These are phyloP conservation scores for Harpalus rubripes DNA, from an alignment of 2,888 invertebrate species.

Conservation along the genomic window DNA sequence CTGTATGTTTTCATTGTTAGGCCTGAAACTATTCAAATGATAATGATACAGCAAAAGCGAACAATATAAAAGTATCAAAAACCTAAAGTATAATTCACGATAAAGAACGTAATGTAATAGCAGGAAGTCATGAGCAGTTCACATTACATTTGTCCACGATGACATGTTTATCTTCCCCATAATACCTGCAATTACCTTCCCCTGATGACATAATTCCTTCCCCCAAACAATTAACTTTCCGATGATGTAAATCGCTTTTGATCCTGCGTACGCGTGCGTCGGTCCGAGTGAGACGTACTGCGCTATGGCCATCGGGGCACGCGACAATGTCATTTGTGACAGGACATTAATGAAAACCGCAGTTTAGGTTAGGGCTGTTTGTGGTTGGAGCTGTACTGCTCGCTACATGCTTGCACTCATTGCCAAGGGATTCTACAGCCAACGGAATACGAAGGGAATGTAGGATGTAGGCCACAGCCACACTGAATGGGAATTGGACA, in stretches of 20 bases:
- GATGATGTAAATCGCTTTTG: neutral
- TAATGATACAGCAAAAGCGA: too few relatives aligned
- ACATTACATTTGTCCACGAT: neutral
- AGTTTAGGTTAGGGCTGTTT: slow-evolving; percentile 47
- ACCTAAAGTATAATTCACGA: too few relatives aligned
- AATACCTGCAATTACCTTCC: neutral
- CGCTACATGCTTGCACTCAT: slow-evolving; percentile 23
- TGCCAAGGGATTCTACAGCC: slow-evolving; percentile 22
- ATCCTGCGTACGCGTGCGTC: neutral
- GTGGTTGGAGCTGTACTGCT: neutral
- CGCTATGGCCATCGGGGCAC: slow-evolving; percentile 16
- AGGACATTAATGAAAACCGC: slow-evolving; percentile 60
- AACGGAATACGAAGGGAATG: too few relatives aligned
- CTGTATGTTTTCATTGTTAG: too few relatives aligned
- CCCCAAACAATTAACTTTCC: slow-evolving; percentile 2
- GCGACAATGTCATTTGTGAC: slow-evolving; percentile 58
- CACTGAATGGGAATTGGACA: neutral
- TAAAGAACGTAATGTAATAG: too few relatives aligned
- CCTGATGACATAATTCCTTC: neutral
- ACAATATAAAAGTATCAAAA: too few relatives aligned
- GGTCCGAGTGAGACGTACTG: neutral
- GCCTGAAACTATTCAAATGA: too few relatives aligned
- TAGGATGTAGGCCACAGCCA: neutral
- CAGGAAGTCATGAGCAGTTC: too few relatives aligned
- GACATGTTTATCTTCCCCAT: neutral